A percentile compares a stretch with the other conserved stretches of the same genome.
These are phyloP conservation scores for Tetramorium parvispinum DNA, from an alignment of 1,140 invertebrate species.

Conservation along the genomic window DNA sequence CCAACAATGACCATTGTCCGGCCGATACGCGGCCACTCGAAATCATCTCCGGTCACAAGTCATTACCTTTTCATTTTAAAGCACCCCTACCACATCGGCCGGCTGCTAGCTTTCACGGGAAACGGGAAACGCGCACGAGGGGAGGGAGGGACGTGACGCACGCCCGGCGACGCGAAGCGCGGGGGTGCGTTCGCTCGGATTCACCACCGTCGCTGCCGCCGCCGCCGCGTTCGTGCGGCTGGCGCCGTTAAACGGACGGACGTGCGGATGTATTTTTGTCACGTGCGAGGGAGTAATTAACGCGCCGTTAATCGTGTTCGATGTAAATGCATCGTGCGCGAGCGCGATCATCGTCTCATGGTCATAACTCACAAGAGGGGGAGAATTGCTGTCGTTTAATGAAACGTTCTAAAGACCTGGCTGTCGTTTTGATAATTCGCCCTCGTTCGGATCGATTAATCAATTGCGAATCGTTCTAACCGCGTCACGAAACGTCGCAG, in stretches of 20 bases:
- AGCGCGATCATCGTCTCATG: background rate
- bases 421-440: slow-evolving; percentile 13
- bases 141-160: slow-evolving; percentile 21
- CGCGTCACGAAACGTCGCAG: background rate
- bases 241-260: slow-evolving; percentile 40
- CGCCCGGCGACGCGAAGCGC: slow-evolving; percentile 20
- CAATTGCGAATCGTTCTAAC: background rate
- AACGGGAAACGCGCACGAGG: slow-evolving; percentile 16
- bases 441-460: slow-evolving; percentile 5
- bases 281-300: slow-evolving; percentile 54
- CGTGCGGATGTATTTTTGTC: slow-evolving; percentile 54
- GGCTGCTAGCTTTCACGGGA: slow-evolving; percentile 55
- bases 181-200: slow-evolving; percentile 21
- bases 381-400: slow-evolving; percentile 7
- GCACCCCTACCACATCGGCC: slow-evolving; percentile 56
- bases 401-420: background rate
- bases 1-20: slow-evolving; percentile 82
- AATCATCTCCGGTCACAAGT: slow-evolving; percentile 84
- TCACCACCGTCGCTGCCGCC: background rate
- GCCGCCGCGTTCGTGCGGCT: slow-evolving; percentile 37
- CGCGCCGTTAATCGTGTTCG: slow-evolving; percentile 42
- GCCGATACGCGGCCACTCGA: slow-evolving; percentile 77
- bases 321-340: slow-evolving; percentile 23
- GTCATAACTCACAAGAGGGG: slow-evolving; percentile 2
- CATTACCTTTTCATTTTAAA: slow-evolving; percentile 85